Conservation (phyloP, 1,140 invertebrate species). For the Vollenhovia emeryi region DNA sequence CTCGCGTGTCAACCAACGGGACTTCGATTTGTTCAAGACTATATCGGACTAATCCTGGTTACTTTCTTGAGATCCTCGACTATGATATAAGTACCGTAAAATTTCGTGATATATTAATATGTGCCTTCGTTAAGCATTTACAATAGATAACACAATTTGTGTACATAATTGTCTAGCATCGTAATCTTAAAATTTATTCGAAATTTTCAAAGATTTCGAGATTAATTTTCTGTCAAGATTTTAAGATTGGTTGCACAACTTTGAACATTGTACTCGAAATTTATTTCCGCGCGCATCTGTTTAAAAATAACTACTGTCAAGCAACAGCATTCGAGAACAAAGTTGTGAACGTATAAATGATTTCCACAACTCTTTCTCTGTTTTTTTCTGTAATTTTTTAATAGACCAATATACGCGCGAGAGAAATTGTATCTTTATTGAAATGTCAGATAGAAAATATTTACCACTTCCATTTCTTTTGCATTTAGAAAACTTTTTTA, state of each 20-base stretch:
- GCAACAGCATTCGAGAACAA: neutral
- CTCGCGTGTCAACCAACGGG: slow-evolving; percentile 22
- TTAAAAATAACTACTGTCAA: neutral
- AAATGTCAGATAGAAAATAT: neutral
- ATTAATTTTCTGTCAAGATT: neutral
- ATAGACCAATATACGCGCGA: neutral
- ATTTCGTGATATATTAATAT: too few relatives aligned
- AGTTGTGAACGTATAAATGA: neutral
- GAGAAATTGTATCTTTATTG: neutral
- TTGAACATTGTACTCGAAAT: neutral
- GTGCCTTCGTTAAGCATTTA: too few relatives aligned
- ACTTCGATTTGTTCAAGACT: slow-evolving; percentile 36
- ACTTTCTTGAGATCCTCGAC: slow-evolving; percentile 3
- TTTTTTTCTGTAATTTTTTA: neutral
- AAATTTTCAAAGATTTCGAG: too few relatives aligned
- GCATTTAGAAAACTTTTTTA: neutral
- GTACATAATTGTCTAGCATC: neutral
- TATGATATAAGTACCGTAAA: too few relatives aligned
- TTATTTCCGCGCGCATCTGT: neutral
- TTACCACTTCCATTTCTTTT: neutral
- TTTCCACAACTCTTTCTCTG: neutral
- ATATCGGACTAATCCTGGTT: slow-evolving; percentile 9
- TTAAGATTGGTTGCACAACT: neutral
- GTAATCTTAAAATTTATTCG: neutral
- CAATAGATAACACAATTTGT: neutral